Evolutionary conservation across 92 coral and sea anemone species (phyloP).

Genomic region (Hydrozoanthus gracilis): DNA sequence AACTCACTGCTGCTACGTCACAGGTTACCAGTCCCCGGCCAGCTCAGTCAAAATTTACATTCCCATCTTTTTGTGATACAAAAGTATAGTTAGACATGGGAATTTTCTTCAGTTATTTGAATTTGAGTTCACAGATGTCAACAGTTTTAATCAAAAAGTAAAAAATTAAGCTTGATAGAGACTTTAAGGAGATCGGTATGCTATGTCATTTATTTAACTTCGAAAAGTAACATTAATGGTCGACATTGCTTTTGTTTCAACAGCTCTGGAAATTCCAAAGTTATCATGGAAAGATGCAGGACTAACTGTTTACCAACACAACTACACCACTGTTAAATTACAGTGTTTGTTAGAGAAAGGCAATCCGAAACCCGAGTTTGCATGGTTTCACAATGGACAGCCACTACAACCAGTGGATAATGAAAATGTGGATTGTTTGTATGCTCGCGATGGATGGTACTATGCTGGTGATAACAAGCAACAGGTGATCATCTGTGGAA

Average conservation of each 20-base stretch:
- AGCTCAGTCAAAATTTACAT: no score
- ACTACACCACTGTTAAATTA: constrained; percentile 1
- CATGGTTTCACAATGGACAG: constrained; percentile 3
- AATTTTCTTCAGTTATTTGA: no score
- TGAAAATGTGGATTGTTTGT: not conserved
- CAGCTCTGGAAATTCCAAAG: constrained; percentile 1
- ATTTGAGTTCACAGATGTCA: no score
- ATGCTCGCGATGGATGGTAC: constrained; percentile 18
- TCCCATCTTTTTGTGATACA: no score
- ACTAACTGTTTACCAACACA: constrained; percentile 10
- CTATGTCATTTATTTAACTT: no score
- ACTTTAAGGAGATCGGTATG: no score
- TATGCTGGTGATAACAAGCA: not conserved
- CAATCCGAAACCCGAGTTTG: constrained; percentile 32
- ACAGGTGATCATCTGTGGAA: constrained; percentile 19
- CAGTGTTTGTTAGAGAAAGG: constrained; percentile 1
- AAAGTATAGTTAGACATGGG: no score
- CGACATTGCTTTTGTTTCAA: not conserved
- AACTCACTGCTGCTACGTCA: no score
- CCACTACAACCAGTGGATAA: constrained; percentile 11
- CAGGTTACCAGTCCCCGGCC: no score
- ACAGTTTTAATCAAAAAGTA: no score
- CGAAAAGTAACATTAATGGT: not conserved
- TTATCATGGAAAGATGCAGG: constrained; percentile 30
- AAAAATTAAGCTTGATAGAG: no score